Percentiles rank a stretch among this genome's conserved stretches.
Conservation (phyloP, 2,113 vertebrate species). For the Varanus komodoensis region DNA sequence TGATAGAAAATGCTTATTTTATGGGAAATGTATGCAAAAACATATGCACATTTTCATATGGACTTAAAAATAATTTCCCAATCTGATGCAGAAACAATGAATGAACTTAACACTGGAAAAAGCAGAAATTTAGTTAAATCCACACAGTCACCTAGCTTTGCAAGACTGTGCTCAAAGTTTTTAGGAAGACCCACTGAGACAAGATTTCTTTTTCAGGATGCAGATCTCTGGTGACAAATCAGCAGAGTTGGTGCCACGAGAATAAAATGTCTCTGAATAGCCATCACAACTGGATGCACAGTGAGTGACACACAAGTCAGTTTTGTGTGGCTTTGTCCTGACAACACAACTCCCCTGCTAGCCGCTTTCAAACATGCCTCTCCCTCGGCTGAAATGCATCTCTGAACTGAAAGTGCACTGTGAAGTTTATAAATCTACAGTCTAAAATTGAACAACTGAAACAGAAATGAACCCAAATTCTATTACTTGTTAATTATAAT, state of each 20-base stretch:
- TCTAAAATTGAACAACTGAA: conserved; percentile 15
- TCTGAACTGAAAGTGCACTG: background rate
- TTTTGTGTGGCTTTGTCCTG: background rate
- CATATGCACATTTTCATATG: no score
- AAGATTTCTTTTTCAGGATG: no score
- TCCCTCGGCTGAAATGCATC: conserved; percentile 1
- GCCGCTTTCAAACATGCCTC: conserved; percentile 19
- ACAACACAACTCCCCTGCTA: background rate
- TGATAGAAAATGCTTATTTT: no score
- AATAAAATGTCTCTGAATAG: background rate
- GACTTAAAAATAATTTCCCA: no score
- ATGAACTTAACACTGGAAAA: no score
- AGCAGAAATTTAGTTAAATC: no score
- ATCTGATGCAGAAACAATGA: no score
- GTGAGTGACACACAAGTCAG: background rate
- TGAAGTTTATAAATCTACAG: background rate
- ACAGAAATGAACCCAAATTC: background rate
- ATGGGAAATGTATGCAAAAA: no score
- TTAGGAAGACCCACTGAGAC: background rate
- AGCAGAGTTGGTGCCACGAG: no score
- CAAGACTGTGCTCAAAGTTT: background rate
- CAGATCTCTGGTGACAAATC: background rate
- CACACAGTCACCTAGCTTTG: no score
- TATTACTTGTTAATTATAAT: background rate
- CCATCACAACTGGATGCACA: no score